Conservation (phyloP, 2,797 vertebrate genomes). For the Chelonia mydas region DNA sequence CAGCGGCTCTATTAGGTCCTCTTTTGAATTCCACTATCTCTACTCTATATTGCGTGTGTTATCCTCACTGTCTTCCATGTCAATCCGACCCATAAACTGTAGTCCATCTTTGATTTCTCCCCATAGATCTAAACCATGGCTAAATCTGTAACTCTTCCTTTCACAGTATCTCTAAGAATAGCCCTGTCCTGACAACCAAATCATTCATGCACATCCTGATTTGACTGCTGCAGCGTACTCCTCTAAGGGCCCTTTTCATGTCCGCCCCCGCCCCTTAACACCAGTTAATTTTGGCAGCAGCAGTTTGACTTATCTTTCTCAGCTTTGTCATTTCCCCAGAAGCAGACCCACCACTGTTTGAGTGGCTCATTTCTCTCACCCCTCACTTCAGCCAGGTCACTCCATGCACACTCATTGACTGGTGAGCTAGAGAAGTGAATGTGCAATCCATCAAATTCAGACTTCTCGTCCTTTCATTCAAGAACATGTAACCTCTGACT, state of each 20-base stretch:
- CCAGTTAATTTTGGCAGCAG: not conserved
- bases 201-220: not conserved
- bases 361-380: not conserved
- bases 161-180: not conserved
- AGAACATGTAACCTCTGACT: not conserved
- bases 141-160: not conserved
- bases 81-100: accelerated
- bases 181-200: accelerated
- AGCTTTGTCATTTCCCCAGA: not conserved
- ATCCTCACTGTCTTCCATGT: not conserved
- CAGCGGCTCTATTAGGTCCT: no score
- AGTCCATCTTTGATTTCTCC: not conserved
- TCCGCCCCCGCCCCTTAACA: not conserved
- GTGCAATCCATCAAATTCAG: not conserved
- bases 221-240: not conserved
- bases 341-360: not conserved
- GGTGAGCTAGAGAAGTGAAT: not conserved
- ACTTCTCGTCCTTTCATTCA: accelerated
- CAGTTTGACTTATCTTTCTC: not conserved
- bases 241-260: not conserved
- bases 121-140: accelerated
- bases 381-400: not conserved
- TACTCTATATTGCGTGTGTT: not conserved
- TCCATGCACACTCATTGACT: not conserved
- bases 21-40: not conserved